phyloP scores from a whole-genome alignment of 2,797 vertebrate species.

The Enteromius radiatus region DNA sequence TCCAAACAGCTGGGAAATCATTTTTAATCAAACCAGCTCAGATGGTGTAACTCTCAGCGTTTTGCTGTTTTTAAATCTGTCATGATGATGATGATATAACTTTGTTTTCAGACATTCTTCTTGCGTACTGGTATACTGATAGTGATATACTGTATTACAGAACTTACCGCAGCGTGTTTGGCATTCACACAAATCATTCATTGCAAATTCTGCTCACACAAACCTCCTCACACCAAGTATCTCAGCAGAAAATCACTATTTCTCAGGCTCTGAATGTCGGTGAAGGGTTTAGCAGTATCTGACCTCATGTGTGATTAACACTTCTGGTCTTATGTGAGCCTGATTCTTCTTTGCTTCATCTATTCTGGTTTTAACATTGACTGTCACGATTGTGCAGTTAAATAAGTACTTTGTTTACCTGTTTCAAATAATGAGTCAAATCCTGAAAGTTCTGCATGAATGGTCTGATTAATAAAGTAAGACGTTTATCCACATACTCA shows the following conservation, averaged over 20 bases:
- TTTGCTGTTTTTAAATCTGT: neutral
- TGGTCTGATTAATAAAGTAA: neutral
- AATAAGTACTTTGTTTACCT: neutral
- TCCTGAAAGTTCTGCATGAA: neutral
- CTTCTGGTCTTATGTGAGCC: slow-evolving; percentile 24
- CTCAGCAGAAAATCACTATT: neutral
- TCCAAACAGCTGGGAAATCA: neutral
- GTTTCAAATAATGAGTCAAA: neutral
- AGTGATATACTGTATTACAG: neutral
- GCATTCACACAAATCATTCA: slow-evolving; percentile 23
- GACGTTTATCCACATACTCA: neutral
- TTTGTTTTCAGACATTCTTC: neutral
- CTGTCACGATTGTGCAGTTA: neutral
- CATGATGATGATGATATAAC: neutral
- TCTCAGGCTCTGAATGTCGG: neutral
- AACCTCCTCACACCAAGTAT: neutral
- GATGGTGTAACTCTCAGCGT: neutral
- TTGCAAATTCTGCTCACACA: slow-evolving; percentile 11
- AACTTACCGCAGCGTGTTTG: neutral
- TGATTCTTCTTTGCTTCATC: neutral
- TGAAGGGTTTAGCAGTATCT: slow-evolving; percentile 18
- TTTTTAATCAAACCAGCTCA: neutral
- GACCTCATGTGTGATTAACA: slow-evolving; percentile 36
- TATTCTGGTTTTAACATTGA: neutral
- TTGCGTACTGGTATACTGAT: neutral